Evolutionary conservation across 2,797 vertebrate genomes (phyloP).

Genomic region (Hydrophis major): DNA sequence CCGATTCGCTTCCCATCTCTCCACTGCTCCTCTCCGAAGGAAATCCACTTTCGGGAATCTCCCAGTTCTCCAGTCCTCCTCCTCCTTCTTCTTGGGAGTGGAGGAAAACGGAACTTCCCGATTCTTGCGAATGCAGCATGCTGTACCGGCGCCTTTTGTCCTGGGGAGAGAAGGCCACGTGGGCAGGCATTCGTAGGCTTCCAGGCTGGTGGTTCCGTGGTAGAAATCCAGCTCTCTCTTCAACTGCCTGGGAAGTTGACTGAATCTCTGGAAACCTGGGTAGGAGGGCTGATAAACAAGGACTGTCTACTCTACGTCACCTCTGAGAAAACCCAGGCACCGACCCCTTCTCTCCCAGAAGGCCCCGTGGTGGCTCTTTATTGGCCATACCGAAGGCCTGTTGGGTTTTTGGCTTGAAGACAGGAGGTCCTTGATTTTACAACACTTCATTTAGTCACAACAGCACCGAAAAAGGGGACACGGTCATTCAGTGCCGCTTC

Average conservation of each 20-base stretch:
- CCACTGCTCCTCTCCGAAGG: conserved; percentile 56
- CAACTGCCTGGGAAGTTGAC: background rate
- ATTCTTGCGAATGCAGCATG: conserved; percentile 87
- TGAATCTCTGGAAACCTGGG: background rate
- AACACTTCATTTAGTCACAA: background rate
- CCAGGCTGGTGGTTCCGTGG: background rate
- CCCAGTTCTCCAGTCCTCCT: conserved; percentile 62
- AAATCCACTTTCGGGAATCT: conserved; percentile 36
- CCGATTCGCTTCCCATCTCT: conserved; percentile 58
- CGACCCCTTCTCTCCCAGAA: background rate
- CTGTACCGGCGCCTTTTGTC: conserved; percentile 85
- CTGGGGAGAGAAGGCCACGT: conserved; percentile 61
- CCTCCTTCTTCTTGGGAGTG: conserved; percentile 89
- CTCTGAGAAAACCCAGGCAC: background rate
- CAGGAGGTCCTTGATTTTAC: background rate
- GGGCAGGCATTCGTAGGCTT: background rate
- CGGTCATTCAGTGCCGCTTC: background rate
- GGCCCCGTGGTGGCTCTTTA: background rate
- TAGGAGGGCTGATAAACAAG: background rate
- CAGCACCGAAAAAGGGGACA: background rate
- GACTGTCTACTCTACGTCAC: background rate
- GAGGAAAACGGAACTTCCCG: conserved; percentile 90
- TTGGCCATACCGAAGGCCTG: background rate
- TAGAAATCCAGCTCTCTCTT: background rate
- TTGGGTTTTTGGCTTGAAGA: background rate